Conservation (phyloP, 2,888 invertebrate species). For the Pristionchus exspectatus region DNA sequence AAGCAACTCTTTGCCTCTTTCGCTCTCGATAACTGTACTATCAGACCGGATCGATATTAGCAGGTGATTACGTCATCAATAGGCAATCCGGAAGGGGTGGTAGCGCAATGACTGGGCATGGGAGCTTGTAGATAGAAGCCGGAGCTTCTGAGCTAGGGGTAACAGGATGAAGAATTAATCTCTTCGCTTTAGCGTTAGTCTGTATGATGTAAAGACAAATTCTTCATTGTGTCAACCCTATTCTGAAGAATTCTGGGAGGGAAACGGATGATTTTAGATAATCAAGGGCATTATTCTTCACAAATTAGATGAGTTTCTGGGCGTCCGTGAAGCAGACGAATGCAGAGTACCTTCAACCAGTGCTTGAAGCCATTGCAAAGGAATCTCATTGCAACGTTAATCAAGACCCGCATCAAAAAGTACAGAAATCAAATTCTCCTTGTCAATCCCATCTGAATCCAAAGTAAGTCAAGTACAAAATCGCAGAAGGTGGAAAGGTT, state of each 20-base stretch:
- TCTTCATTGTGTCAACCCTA: no score
- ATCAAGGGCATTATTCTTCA: background rate
- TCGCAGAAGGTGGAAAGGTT: no score
- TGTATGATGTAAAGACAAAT: no score
- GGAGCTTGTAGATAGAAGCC: background rate
- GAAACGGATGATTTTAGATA: no score
- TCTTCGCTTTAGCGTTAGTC: no score
- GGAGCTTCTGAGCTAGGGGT: background rate
- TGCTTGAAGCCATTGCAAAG: background rate
- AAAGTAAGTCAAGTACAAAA: no score
- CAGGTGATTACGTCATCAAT: conserved; percentile 17
- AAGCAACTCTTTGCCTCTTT: conserved; percentile 7
- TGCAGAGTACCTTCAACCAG: background rate
- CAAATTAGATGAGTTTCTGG: background rate
- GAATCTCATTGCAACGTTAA: background rate
- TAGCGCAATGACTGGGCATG: background rate
- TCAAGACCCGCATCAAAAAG: no score
- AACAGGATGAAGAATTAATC: background rate
- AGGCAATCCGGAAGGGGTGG: background rate
- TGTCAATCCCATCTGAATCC: no score
- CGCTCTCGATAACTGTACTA: conserved; percentile 26
- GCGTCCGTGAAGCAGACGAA: background rate
- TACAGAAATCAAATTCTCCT: no score
- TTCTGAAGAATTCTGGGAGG: no score
- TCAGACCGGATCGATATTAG: background rate